Base-by-base conservation (phyloP, 1,140 invertebrate species). In the Callitettix versicolor region DNA sequence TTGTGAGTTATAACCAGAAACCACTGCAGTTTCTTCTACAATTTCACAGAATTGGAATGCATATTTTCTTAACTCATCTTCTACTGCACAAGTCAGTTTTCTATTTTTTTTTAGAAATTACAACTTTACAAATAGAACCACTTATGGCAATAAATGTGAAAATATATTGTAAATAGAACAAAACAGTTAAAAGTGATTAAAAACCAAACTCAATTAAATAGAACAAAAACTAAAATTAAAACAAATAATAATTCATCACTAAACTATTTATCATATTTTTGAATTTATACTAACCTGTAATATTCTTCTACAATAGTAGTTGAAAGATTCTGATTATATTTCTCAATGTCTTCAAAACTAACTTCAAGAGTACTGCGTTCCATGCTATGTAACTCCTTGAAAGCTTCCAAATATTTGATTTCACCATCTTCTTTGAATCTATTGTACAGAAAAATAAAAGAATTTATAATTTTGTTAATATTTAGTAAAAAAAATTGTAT, bases 231-330 rank as follows among this genome's bases (percentile, higher is more conserved):
- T 7, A 2, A 50, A 14, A 24, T 34, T 5, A 3, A 4, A 18
- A 2, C 36, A 3, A 3, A 5, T 11, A 6, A 15, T 4, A 6
- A 21, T 47, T 4, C 3, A 5, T 6, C 4, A 21, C 12, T 33
- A 33, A 48, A 2, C 14, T 52, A 4, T 11, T 11, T 11, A n/a
- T 3, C 14, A 51, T 26, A 22, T n/a, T 7, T 49, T 36, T 40
- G n/a, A n/a, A n/a, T n/a, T n/a, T n/a, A n/a, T n/a, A 11, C 21
- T 57, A 68, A 86, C 83, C 88, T 80, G 68, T 92, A 98, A 72
- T 95, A 99, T 70, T 98, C 94, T 70, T 98, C 89, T 53, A 94
- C 84, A 26, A 99, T 91, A n/a, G 88, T 86, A 11, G 87, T 90
- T 0, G 92, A 85, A 14, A 98, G 72, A 64, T 85, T 85, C 70